These are phyloP conservation scores for Mastacembelus armatus DNA, from an alignment of 2,797 vertebrate species.

Conservation along the genomic window DNA sequence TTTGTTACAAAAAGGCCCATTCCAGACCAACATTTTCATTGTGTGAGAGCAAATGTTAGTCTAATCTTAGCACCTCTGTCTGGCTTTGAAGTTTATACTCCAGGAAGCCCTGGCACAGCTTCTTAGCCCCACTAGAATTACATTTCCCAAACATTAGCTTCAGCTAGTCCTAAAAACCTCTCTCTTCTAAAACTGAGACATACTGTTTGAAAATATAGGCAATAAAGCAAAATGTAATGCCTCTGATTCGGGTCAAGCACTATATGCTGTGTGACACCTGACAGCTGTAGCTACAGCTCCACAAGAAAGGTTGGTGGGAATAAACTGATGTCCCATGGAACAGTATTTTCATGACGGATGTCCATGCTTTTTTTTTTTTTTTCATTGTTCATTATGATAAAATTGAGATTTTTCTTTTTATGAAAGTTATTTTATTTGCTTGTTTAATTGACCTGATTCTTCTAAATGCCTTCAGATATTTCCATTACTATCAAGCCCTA, in stretches of 20 bases:
- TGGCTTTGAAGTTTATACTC: background rate
- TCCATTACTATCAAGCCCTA: background rate
- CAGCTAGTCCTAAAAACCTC: background rate
- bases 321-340: conserved; percentile 10
- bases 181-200: background rate
- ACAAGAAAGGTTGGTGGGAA: too few species aligned
- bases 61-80: background rate
- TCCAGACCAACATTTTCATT: background rate
- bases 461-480: background rate
- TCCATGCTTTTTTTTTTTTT: background rate
- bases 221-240: background rate
- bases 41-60: background rate
- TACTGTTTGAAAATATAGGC: background rate
- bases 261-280: too few species aligned
- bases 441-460: background rate
- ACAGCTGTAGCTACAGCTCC: too few species aligned
- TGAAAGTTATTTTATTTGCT: background rate
- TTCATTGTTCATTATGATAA: background rate
- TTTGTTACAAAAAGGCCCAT: background rate
- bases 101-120: too few species aligned
- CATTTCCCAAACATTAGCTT: too few species aligned
- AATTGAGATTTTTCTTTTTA: background rate
- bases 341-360: conserved; percentile 1
- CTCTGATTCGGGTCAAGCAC: too few species aligned
- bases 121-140: too few species aligned